phyloP scores from a whole-genome alignment of 2,888 invertebrate genomes.

The Spodoptera picta region DNA sequence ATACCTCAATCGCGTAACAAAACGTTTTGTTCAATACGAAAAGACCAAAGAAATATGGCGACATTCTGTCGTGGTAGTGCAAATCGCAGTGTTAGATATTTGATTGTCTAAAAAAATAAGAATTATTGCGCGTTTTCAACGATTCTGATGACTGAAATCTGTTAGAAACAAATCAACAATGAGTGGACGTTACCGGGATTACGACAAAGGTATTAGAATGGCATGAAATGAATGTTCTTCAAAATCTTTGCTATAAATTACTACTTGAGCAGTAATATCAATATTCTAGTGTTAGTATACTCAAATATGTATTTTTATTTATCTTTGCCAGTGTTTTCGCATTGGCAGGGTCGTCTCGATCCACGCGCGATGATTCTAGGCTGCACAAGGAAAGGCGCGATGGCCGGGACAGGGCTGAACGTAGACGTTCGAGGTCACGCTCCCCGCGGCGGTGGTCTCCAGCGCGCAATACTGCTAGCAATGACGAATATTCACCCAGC shows the following conservation, averaged over 20 bases:
- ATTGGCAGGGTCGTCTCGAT: constrained; percentile 91
- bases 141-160: constrained; percentile 35
- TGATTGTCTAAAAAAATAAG: constrained; percentile 11
- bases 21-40: constrained; percentile 34
- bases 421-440: constrained; percentile 68
- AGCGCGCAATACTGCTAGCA: constrained; percentile 58
- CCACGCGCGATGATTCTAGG: constrained; percentile 88
- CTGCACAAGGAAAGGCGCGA: constrained; percentile 65
- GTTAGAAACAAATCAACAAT: constrained; percentile 55
- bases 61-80: constrained; percentile 15
- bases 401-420: constrained; percentile 51
- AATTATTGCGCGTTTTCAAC: constrained; percentile 14
- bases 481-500: constrained; percentile 54
- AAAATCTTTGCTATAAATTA: constrained; percentile 31
- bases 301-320: constrained; percentile 83
- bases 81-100: no score
- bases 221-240: constrained; percentile 55
- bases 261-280: constrained; percentile 28
- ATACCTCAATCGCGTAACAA: constrained; percentile 4
- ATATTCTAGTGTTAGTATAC: constrained; percentile 55
- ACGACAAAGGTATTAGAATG: constrained; percentile 79
- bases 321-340: constrained; percentile 93
- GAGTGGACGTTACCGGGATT: constrained; percentile 73
- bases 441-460: constrained; percentile 69
- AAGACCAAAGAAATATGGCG: constrained; percentile 44